These are phyloP conservation scores for Ochlodes sylvanus DNA, from an alignment of 2,888 invertebrate species.

Conservation along the genomic window DNA sequence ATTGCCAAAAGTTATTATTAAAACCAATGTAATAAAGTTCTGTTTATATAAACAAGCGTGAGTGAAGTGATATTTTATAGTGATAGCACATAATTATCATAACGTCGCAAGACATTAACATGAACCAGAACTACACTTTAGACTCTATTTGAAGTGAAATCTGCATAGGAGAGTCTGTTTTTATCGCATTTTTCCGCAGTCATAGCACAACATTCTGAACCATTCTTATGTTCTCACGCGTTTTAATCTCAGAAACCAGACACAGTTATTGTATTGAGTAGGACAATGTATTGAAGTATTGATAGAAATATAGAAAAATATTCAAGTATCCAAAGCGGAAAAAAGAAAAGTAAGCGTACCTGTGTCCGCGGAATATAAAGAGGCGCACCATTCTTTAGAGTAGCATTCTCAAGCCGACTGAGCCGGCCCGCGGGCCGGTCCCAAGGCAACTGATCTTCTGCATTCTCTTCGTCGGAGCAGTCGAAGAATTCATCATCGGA, in stretches of 20 bases:
- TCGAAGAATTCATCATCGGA: constrained; percentile 92
- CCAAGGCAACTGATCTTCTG: constrained; percentile 76
- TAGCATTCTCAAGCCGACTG: constrained; percentile 66
- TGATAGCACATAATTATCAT: constrained; percentile 30
- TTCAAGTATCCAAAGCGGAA: neutral
- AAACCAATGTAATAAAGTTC: neutral
- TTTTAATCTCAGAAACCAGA: neutral
- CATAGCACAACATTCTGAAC: constrained; percentile 9
- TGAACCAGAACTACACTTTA: constrained; percentile 6
- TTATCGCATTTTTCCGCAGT: constrained; percentile 3
- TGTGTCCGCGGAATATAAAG: constrained; percentile 76
- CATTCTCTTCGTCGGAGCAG: constrained; percentile 86
- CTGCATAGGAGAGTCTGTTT: constrained; percentile 22
- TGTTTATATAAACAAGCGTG: neutral
- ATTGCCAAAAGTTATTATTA: neutral
- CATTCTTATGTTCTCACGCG: neutral
- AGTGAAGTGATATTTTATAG: neutral
- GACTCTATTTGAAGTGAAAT: constrained; percentile 31
- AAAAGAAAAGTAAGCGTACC: constrained; percentile 51
- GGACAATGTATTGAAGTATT: neutral
- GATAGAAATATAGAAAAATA: neutral
- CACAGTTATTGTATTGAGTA: neutral
- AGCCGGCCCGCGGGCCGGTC: constrained; percentile 72
- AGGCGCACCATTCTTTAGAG: constrained; percentile 71
- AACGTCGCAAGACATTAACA: constrained; percentile 23